These are phyloP conservation scores for Gavia stellata DNA, from an alignment of 2,113 vertebrate species.

Conservation along the genomic window DNA sequence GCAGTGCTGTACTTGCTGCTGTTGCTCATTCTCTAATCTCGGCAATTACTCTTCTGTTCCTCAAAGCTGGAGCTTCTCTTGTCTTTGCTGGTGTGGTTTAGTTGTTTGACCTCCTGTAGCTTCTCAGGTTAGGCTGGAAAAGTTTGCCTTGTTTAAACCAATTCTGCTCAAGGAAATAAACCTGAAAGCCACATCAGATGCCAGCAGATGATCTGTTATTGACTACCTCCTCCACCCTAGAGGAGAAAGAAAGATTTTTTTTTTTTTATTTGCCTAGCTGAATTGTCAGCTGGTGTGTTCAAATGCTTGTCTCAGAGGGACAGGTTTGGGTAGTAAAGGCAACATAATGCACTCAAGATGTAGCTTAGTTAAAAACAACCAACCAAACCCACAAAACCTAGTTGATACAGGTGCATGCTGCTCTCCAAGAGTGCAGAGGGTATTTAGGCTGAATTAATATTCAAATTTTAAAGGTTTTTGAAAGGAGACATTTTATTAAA, in stretches of 20 bases:
- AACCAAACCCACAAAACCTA: too few species aligned
- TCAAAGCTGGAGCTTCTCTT: neutral
- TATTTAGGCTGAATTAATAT: neutral
- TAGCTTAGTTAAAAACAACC: neutral
- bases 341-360: neutral
- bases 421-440: neutral
- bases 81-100: neutral
- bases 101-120: neutral
- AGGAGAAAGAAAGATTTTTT: neutral
- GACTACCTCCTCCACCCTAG: neutral
- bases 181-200: neutral
- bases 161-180: neutral
- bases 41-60: neutral
- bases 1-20: neutral
- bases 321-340: neutral
- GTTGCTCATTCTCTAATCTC: neutral
- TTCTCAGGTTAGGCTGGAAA: neutral
- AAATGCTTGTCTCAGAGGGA: neutral
- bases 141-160: neutral
- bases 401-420: rapidly evolving
- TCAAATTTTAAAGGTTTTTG: neutral
- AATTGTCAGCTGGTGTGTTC: neutral
- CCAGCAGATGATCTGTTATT: neutral
- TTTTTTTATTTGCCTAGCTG: neutral
- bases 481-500: neutral